phyloP scores from a whole-genome alignment of 2,888 invertebrate genomes.

The Stenodera caucasica region DNA sequence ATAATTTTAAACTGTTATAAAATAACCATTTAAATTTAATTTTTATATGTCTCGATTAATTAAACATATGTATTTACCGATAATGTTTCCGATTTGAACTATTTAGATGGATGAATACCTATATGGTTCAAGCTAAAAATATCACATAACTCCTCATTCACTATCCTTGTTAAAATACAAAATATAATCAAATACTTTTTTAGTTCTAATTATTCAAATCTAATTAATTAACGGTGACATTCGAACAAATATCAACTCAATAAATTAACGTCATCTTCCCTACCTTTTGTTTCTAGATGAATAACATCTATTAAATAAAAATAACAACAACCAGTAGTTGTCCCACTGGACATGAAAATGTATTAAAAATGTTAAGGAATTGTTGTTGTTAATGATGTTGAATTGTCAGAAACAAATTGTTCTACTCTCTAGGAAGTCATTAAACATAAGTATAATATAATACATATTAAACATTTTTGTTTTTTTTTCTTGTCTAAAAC shows the following conservation, averaged over 20 bases:
- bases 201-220: not conserved
- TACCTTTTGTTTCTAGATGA: not conserved
- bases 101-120: too few species aligned
- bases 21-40: not conserved
- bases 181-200: not conserved
- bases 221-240: not conserved
- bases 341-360: not conserved
- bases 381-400: not conserved
- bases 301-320: not conserved
- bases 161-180: not conserved
- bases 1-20: not conserved
- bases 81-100: constrained; percentile 3
- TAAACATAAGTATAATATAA: not conserved
- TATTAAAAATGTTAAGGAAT: not conserved
- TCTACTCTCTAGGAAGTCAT: not conserved
- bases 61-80: not conserved
- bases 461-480: too few species aligned
- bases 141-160: not conserved
- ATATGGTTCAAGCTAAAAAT: not conserved
- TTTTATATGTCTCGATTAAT: constrained; percentile 3
- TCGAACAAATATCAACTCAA: not conserved
- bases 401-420: not conserved
- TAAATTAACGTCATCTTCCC: not conserved
- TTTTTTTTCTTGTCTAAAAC: too few species aligned
- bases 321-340: not conserved